Percentiles rank a stretch among this genome's conserved stretches.
Conservation (phyloP, 2,113 vertebrate species). For the Sula dactylatra region DNA sequence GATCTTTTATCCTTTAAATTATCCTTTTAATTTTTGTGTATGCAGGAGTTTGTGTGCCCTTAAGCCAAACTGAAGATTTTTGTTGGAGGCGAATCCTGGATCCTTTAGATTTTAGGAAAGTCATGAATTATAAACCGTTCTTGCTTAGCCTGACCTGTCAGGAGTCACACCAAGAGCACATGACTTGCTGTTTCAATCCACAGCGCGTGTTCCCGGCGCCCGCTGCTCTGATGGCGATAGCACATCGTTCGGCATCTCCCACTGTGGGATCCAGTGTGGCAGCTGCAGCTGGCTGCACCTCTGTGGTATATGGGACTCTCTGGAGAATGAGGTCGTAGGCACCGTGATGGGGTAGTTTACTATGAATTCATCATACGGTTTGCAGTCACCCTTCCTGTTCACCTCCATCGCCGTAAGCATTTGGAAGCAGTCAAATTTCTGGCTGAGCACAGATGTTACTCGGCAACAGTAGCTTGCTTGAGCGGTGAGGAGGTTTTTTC, state of each 20-base stretch:
- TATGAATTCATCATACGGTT: neutral
- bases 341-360: neutral
- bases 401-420: neutral
- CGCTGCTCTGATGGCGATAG: neutral
- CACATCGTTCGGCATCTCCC: accelerated
- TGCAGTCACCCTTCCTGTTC: neutral
- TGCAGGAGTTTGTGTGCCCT: neutral
- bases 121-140: neutral
- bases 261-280: neutral
- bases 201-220: accelerated
- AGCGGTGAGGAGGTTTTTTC: neutral
- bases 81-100: neutral
- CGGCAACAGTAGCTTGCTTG: neutral
- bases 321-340: neutral
- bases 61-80: neutral
- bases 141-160: neutral
- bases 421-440: neutral
- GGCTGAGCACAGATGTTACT: neutral
- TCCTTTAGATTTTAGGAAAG: neutral
- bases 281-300: neutral
- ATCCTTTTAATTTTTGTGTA: neutral
- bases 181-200: neutral
- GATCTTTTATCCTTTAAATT: neutral
- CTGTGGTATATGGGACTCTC: neutral
- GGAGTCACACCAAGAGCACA: accelerated